A percentile compares a stretch with the other conserved stretches of the same genome.
Evolutionary conservation across 2,888 invertebrate species (phyloP).

Genomic region (Cepaea hortensis): DNA sequence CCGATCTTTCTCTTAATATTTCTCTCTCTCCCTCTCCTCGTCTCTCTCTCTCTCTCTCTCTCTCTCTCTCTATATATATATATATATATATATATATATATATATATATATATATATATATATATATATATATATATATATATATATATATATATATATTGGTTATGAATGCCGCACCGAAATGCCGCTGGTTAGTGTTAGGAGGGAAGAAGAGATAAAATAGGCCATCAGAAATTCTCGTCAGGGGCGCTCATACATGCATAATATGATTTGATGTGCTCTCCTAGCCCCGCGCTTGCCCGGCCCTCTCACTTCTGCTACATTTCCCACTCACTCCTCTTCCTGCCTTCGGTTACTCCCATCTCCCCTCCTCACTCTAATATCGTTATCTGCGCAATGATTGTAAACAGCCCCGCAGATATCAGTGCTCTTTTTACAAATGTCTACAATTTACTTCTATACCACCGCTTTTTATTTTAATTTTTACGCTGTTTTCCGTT

Average conservation of each 20-base stretch:
- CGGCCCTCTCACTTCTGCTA: neutral
- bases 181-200: too few species aligned
- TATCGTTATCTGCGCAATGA: neutral
- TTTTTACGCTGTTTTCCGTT: neutral
- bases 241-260: constrained; percentile 6
- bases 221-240: neutral
- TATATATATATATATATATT: too few species aligned
- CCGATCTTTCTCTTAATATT: neutral
- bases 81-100: too few species aligned
- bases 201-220: neutral
- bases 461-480: neutral
- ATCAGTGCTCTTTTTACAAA: neutral
- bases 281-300: too few species aligned
- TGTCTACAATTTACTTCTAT: neutral
- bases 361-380: neutral
- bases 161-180: too few species aligned
- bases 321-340: neutral
- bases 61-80: neutral
- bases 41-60: neutral
- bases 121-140: too few species aligned
- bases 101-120: too few species aligned
- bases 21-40: neutral
- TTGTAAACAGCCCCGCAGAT: neutral
- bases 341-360: neutral
- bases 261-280: constrained; percentile 6